Percentiles rank a stretch among this genome's conserved stretches.
These are phyloP conservation scores for Solenopsis fugax DNA, from an alignment of 1,140 invertebrate species.

Conservation along the genomic window DNA sequence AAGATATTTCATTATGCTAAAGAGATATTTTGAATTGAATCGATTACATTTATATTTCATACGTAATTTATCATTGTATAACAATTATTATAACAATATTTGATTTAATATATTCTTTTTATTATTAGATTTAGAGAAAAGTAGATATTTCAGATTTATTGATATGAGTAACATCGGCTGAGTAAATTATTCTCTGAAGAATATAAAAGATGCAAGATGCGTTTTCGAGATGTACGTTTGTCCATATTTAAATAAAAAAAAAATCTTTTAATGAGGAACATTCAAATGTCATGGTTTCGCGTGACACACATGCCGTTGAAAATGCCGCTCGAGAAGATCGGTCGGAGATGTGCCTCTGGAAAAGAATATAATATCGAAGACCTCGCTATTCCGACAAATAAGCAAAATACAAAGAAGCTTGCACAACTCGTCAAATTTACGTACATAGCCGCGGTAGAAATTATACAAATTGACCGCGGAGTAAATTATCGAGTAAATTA, in stretches of 20 bases:
- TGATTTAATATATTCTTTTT: not conserved
- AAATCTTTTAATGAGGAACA: not conserved
- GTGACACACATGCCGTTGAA: not conserved
- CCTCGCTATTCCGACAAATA: not conserved
- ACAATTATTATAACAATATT: not conserved
- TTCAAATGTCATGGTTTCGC: constrained; percentile 11
- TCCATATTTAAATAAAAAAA: not conserved
- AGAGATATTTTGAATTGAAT: too few species aligned
- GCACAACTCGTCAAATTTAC: constrained; percentile 68
- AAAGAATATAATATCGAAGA: constrained; percentile 20
- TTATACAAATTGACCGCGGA: constrained; percentile 78
- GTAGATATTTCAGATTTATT: not conserved
- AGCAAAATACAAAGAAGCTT: constrained; percentile 49
- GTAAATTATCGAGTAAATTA: constrained; percentile 79
- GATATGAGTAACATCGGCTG: not conserved
- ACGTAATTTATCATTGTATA: not conserved
- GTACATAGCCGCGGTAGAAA: constrained; percentile 65
- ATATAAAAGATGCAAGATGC: not conserved
- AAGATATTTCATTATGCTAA: too few species aligned
- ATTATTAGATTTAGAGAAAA: not conserved
- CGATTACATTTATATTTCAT: not conserved
- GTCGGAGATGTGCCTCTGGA: not conserved
- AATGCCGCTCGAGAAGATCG: not conserved
- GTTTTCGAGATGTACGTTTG: not conserved
- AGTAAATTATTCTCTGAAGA: constrained; percentile 5